phyloP scores from a whole-genome alignment of 2,888 invertebrate species.

The Drosophila pseudotalamancana region DNA sequence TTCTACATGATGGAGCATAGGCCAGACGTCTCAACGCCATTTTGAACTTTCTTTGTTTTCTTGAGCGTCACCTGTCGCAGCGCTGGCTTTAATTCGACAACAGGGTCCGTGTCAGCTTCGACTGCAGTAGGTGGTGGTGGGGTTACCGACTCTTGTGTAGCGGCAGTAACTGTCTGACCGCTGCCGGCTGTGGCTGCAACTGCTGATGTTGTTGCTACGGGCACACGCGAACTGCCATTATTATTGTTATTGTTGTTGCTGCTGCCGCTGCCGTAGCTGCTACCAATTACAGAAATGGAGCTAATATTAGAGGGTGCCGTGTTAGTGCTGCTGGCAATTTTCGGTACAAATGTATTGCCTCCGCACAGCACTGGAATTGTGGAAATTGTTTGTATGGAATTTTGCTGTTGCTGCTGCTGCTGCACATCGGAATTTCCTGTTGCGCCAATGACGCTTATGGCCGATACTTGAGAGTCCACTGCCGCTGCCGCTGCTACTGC shows the following conservation, averaged over 20 bases:
- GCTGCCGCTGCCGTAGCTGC: slow-evolving; percentile 68
- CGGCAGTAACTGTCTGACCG: slow-evolving; percentile 14
- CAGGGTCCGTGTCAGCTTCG: slow-evolving; percentile 69
- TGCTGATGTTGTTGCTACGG: slow-evolving; percentile 20
- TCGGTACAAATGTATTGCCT: slow-evolving; percentile 76
- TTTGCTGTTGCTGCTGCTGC: slow-evolving; percentile 35
- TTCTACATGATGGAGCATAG: slow-evolving; percentile 93
- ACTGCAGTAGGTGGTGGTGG: slow-evolving; percentile 51
- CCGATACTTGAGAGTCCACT: slow-evolving; percentile 60
- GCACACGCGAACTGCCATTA: slow-evolving; percentile 23
- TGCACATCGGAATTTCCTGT: slow-evolving; percentile 41
- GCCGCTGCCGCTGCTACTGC: slow-evolving; percentile 39
- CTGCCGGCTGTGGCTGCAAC: slow-evolving; percentile 26
- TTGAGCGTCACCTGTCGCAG: slow-evolving; percentile 88
- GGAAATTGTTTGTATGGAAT: slow-evolving; percentile 79
- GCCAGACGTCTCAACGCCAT: slow-evolving; percentile 92
- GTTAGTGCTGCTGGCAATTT: slow-evolving; percentile 52
- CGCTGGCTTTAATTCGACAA: slow-evolving; percentile 87
- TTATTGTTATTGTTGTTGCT: slow-evolving; percentile 31
- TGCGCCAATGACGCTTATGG: slow-evolving; percentile 69
- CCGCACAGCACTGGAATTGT: slow-evolving; percentile 83
- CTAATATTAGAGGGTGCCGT: slow-evolving; percentile 72
- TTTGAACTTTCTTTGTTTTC: slow-evolving; percentile 89
- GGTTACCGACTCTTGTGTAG: slow-evolving; percentile 38
- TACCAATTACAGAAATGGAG: slow-evolving; percentile 82